phyloP scores from a whole-genome alignment of 2,888 invertebrate species.

The Pomacea canaliculata region DNA sequence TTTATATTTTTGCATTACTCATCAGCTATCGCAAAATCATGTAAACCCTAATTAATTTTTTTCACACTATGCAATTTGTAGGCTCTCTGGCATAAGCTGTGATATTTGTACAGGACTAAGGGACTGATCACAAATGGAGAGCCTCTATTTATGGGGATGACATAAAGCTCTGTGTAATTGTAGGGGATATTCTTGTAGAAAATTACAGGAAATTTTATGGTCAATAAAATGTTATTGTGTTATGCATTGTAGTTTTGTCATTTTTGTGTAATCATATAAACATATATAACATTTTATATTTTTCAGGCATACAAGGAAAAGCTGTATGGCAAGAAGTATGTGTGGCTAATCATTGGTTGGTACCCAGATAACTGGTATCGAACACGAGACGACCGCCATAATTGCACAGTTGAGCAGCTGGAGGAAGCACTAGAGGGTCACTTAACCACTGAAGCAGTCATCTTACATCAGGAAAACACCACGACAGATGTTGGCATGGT shows the following conservation, averaged over 20 bases:
- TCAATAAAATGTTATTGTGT: background rate
- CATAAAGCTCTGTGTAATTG: too few relatives aligned
- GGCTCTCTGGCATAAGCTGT: too few relatives aligned
- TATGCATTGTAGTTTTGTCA: too few relatives aligned
- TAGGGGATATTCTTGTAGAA: background rate
- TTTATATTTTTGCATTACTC: background rate
- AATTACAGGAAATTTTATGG: background rate
- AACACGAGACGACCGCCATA: slow-evolving; percentile 82
- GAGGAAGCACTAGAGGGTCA: slow-evolving; percentile 95
- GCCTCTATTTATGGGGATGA: too few relatives aligned
- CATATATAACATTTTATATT: background rate
- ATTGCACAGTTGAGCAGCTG: slow-evolving; percentile 95
- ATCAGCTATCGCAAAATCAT: too few relatives aligned
- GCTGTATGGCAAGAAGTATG: slow-evolving; percentile 93
- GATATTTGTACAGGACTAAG: too few relatives aligned
- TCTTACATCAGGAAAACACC: slow-evolving; percentile 93
- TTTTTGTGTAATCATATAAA: too few relatives aligned
- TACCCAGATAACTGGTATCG: slow-evolving; percentile 99
- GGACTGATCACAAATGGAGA: too few relatives aligned
- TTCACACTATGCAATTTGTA: too few relatives aligned
- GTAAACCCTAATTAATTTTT: too few relatives aligned
- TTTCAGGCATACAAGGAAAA: slow-evolving; percentile 83
- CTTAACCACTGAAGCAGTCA: slow-evolving; percentile 96
- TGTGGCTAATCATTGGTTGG: slow-evolving; percentile 98
- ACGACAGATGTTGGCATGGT: slow-evolving; percentile 92